A percentile compares a stretch with the other conserved stretches of the same genome.
Conservation (phyloP, 2,888 invertebrate species). For the Chrysodeixis includens region DNA sequence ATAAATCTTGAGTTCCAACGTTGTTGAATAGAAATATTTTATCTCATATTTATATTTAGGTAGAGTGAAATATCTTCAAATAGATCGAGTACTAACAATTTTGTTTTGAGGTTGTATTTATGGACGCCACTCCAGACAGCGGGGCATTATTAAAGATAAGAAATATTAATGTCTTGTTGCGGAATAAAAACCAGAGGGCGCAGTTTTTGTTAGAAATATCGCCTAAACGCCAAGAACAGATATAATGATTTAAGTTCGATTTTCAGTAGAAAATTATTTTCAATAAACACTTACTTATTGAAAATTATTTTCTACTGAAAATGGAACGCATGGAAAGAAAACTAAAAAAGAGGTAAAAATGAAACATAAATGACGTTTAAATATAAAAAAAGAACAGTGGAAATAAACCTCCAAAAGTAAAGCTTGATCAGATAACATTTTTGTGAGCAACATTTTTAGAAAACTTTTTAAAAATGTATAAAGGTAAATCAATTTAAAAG, state of each 20-base stretch:
- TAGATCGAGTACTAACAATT: constrained; percentile 5
- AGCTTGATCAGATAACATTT: too few species aligned
- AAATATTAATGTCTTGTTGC: constrained; percentile 4
- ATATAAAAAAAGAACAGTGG: too few species aligned
- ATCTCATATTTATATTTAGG: background rate
- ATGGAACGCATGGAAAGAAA: too few species aligned
- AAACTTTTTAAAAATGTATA: too few species aligned
- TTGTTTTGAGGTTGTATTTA: background rate
- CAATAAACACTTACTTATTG: too few species aligned
- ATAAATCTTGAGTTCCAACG: background rate
- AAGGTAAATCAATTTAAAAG: background rate
- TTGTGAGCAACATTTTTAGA: too few species aligned
- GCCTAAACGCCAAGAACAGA: background rate
- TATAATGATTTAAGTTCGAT: background rate
- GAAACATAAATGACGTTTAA: too few species aligned
- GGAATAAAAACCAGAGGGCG: background rate
- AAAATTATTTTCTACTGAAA: too few species aligned
- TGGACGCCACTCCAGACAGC: background rate
- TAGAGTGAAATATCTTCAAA: background rate
- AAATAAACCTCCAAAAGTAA: too few species aligned
- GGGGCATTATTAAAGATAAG: background rate
- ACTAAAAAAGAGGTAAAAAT: too few species aligned
- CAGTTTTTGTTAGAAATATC: background rate
- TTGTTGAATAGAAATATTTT: constrained; percentile 2
- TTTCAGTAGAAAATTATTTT: too few species aligned